phyloP scores from a whole-genome alignment of 2,797 vertebrate genomes.

The Lophius americanus region DNA sequence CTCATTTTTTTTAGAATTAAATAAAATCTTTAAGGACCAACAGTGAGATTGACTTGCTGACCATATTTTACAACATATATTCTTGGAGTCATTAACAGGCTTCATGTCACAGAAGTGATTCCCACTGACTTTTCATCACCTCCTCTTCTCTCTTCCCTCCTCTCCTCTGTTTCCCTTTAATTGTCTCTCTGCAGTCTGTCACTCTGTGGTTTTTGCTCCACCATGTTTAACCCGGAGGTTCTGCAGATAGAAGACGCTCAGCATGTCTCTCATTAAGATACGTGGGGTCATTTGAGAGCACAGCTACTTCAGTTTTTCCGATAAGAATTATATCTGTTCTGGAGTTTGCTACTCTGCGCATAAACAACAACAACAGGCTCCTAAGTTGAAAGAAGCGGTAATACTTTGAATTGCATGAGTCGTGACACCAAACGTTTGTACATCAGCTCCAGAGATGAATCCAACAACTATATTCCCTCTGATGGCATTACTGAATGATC shows the following conservation, averaged over 20 bases:
- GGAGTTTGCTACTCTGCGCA: neutral
- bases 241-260: neutral
- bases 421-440: slow-evolving; percentile 31
- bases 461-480: slow-evolving; percentile 10
- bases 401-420: slow-evolving; percentile 31
- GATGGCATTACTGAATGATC: slow-evolving; percentile 22
- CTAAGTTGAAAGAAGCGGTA: slow-evolving; percentile 1
- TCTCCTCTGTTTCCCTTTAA: slow-evolving; percentile 6
- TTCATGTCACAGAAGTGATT: too few relatives aligned
- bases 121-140: neutral
- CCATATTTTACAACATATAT: neutral
- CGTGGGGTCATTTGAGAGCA: slow-evolving; percentile 1
- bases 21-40: too few relatives aligned
- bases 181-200: neutral
- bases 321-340: neutral
- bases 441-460: slow-evolving; percentile 22
- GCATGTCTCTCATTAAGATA: slow-evolving; percentile 37
- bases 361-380: slow-evolving; percentile 8
- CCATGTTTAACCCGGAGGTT: neutral
- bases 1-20: neutral
- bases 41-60: slow-evolving; percentile 12
- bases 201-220: neutral
- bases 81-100: neutral
- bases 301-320: slow-evolving; percentile 1
- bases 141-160: neutral